A percentile compares a stretch with the other conserved stretches of the same genome.
phyloP scores from a whole-genome alignment of 2,797 vertebrate genomes.

The Ctenosaura bakeri region DNA sequence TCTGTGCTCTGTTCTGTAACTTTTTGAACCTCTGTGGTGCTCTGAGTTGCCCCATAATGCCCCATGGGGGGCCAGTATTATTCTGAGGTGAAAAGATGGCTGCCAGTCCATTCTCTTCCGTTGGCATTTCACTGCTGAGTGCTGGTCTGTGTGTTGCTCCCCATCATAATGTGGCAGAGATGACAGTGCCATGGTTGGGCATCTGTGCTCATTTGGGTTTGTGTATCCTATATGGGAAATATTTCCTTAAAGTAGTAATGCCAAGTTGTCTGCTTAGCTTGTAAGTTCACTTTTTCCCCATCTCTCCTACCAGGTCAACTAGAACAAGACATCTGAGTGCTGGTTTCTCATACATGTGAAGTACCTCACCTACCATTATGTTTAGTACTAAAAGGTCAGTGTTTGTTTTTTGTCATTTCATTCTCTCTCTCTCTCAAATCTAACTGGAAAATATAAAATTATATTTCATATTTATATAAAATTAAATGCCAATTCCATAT shows the following conservation, averaged over 20 bases:
- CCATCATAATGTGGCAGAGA: not conserved
- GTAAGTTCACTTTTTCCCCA: slow-evolving; percentile 41
- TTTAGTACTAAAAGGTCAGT: slow-evolving; percentile 81
- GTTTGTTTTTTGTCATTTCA: slow-evolving; percentile 25
- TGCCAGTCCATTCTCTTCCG: not conserved
- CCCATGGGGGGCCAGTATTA: not conserved
- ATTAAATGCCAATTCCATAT: not conserved
- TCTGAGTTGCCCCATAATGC: too few relatives aligned
- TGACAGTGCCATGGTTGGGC: not conserved
- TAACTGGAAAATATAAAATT: not conserved
- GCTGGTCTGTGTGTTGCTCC: not conserved
- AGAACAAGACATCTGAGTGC: slow-evolving; percentile 54
- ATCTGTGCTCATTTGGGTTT: not conserved
- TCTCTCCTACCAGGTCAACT: slow-evolving; percentile 54
- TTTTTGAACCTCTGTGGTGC: too few relatives aligned
- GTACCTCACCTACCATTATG: slow-evolving; percentile 66
- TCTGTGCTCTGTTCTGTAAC: too few relatives aligned
- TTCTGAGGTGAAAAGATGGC: not conserved
- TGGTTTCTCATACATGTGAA: slow-evolving; percentile 68
- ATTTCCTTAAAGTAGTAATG: slow-evolving; percentile 25
- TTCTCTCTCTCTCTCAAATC: not conserved
- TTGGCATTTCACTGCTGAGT: not conserved
- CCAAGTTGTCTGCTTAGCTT: slow-evolving; percentile 41
- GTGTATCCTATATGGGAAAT: slow-evolving; percentile 21
- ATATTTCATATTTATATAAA: too few relatives aligned